Evolutionary conservation across 2,797 vertebrate species (phyloP).

Genomic region (Prionace glauca): DNA sequence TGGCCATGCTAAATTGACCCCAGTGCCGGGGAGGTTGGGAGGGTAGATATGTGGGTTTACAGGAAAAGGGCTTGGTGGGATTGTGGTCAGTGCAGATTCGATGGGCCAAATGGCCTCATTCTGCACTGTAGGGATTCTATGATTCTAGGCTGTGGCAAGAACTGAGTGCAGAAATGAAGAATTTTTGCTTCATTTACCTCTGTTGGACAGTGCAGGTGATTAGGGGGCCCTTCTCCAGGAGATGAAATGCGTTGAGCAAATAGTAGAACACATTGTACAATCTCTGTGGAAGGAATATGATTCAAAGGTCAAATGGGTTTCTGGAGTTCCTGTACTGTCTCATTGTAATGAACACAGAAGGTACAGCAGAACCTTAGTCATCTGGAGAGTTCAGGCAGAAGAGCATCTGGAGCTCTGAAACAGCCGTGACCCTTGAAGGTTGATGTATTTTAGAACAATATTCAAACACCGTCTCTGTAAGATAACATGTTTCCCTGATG

Average conservation of each 20-base stretch:
- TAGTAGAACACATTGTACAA: neutral
- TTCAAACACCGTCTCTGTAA: neutral
- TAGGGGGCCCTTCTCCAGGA: neutral
- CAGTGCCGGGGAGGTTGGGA: too few species aligned
- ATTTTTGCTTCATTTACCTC: neutral
- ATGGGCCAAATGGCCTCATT: too few species aligned
- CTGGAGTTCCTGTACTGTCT: neutral
- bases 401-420: neutral
- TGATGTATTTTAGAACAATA: too few species aligned
- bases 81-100: too few species aligned
- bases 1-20: too few species aligned
- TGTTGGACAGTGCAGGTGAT: neutral
- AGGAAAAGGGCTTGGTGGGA: too few species aligned
- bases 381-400: neutral
- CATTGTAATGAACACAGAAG: neutral
- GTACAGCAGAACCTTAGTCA: too few species aligned
- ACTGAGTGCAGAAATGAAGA: neutral
- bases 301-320: neutral
- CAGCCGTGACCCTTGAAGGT: neutral
- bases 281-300: neutral
- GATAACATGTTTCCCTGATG: neutral
- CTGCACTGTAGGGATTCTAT: too few species aligned
- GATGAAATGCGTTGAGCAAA: neutral
- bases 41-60: too few species aligned
- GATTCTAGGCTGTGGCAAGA: neutral